phyloP scores from a whole-genome alignment of 2,797 vertebrate species.

The Phrynocephalus vlangalii region DNA sequence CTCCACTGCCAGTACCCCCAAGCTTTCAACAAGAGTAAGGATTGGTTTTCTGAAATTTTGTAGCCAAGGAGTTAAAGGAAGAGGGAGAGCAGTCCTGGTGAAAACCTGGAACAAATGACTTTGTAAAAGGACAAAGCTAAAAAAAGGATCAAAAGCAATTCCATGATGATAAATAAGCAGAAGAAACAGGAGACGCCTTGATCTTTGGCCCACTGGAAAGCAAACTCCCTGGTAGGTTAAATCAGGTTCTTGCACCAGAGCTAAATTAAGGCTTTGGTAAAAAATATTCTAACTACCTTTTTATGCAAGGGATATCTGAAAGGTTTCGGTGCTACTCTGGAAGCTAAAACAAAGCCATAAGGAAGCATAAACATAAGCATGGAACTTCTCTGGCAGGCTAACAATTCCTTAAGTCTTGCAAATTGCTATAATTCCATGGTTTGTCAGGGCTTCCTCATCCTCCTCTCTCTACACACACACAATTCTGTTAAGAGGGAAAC shows the following conservation, averaged over 20 bases:
- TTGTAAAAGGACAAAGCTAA: background rate
- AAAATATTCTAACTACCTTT: background rate
- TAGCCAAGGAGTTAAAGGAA: background rate
- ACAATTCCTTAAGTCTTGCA: background rate
- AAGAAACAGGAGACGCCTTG: background rate
- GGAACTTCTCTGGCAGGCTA: background rate
- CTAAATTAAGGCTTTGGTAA: conserved; percentile 1
- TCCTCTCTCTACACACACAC: background rate
- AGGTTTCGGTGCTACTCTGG: background rate
- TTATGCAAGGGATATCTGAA: background rate
- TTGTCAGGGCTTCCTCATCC: too few relatives aligned
- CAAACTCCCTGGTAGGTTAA: background rate
- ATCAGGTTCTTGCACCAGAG: conserved; percentile 9
- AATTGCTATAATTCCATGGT: background rate
- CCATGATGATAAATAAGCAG: conserved; percentile 5
- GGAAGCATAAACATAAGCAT: too few relatives aligned
- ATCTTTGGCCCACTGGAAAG: conserved; percentile 14
- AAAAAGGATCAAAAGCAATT: conserved; percentile 7
- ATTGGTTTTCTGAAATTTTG: background rate
- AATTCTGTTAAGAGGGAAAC: background rate
- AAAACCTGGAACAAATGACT: background rate
- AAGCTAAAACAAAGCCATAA: too few relatives aligned
- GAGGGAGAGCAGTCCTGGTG: background rate
- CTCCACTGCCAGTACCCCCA: background rate
- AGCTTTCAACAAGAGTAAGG: background rate